phyloP scores from a whole-genome alignment of 2,797 vertebrate species.

The Chiroxiphia lanceolata region DNA sequence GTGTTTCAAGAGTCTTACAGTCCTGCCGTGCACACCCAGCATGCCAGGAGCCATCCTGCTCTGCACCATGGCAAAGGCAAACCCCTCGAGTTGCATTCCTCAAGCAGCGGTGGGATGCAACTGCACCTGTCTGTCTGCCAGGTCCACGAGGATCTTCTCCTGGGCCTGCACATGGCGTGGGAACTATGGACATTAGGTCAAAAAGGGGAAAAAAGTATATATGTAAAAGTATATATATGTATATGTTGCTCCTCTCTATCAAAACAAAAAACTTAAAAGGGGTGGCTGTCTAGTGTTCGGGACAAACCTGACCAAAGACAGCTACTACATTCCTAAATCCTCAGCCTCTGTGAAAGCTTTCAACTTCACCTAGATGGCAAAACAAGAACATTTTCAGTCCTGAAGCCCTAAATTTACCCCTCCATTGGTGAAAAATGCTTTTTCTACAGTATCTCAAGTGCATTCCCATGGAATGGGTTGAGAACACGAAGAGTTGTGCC shows the following conservation, averaged over 20 bases:
- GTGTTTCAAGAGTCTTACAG: neutral
- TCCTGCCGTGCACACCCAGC: accelerated
- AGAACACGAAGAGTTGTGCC: neutral
- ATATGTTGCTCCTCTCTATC: neutral
- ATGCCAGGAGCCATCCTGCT: neutral
- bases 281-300: neutral
- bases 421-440: neutral
- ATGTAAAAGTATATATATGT: slow-evolving; percentile 24
- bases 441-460: neutral
- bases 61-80: neutral
- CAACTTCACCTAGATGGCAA: neutral
- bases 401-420: neutral
- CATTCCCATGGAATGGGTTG: neutral
- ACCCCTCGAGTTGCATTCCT: neutral
- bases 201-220: neutral
- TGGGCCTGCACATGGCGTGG: accelerated
- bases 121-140: accelerated
- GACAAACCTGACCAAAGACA: neutral
- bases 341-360: neutral
- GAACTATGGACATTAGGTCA: neutral
- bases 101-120: neutral
- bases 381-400: neutral
- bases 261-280: neutral
- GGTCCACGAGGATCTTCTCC: neutral
- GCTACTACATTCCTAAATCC: neutral